phyloP scores from a whole-genome alignment of 1,140 invertebrate genomes.

The Batillaria attramentaria region DNA sequence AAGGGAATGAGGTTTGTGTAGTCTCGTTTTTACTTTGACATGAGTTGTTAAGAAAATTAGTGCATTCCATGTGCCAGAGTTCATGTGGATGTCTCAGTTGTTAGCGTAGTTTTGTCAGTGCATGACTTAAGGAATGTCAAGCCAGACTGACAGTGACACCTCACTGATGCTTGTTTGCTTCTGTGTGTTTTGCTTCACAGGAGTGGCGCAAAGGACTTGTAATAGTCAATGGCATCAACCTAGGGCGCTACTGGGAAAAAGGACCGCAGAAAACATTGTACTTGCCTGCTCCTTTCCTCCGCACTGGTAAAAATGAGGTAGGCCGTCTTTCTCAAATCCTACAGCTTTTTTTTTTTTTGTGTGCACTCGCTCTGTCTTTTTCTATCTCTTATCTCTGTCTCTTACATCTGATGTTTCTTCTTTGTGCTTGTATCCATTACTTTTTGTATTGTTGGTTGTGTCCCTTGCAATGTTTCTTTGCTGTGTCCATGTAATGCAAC shows the following conservation, averaged over 20 bases:
- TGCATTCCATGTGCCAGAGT: not conserved
- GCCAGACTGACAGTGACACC: not conserved
- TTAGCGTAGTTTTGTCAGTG: not conserved
- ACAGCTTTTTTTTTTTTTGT: not conserved
- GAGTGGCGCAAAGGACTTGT: conserved; percentile 75
- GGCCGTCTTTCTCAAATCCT: conserved; percentile 18
- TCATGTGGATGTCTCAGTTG: no score
- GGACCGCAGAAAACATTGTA: conserved; percentile 78
- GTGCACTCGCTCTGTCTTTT: not conserved
- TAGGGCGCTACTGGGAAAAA: conserved; percentile 76
- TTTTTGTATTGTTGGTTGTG: not conserved
- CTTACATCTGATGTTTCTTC: not conserved
- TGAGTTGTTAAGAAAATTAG: no score
- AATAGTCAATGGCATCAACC: conserved; percentile 79
- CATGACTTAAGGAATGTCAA: no score
- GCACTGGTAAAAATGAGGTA: conserved; percentile 74
- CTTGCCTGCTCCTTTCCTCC: conserved; percentile 76
- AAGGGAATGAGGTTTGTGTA: no score
- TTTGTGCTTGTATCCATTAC: not conserved
- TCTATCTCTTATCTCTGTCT: conserved; percentile 6
- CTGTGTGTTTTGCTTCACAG: conserved; percentile 37
- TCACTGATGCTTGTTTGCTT: not conserved
- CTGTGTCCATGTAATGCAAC: not conserved
- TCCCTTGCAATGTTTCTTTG: not conserved
- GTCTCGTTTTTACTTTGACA: no score